Evolutionary conservation across 2,888 invertebrate species (phyloP), one percentile per base, ranked within the genome.

Genomic region (Arenicola marina): DNA sequence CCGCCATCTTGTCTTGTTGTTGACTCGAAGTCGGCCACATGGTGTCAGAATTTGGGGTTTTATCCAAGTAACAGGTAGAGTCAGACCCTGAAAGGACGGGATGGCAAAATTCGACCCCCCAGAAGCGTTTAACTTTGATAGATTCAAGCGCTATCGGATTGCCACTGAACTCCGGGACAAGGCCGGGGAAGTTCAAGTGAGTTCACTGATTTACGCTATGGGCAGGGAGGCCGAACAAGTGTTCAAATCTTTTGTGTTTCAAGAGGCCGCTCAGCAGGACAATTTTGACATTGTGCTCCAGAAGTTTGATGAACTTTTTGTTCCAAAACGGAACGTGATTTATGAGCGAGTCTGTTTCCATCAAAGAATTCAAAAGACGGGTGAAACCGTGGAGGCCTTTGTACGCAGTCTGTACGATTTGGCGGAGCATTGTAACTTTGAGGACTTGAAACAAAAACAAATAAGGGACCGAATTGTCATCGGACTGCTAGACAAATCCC

Each of bases 361-460:
- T 11, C 7, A 48, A 21, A 11, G 24, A 18, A 18, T 7, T 7
- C 15, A 18, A 48, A 48, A 21, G 48, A 11, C 48, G 21, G 15
- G 24, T 11, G 48, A 21, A 21, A 11, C 18, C 7, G 48, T 48
- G 24, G 38, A 38, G 18, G 11, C 38, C 18, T 48, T 48, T 21
- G 21, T 21, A 11, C 7, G 48, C 7, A 18, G 24, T 48, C 48
- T 48, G 18, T 48, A 48, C 24, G 48, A 48, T 21, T 7, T 48
- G 48, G 15, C 48, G 21, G 24, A 48, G 48, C 15, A 48, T 7
- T 48, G 48, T 48, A 21, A 48, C 48, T 48, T 48, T 48, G 48
- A 21, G 24, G 24, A 11, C 18, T 7, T 11, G 7, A 48, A 11
- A 21, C 7, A 21, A 11, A 7, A 48, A 18, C 7, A 7, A 21